These are phyloP conservation scores for Hirtodrosophila confusa DNA, from an alignment of 2,888 invertebrate genomes.

Conservation along the genomic window DNA sequence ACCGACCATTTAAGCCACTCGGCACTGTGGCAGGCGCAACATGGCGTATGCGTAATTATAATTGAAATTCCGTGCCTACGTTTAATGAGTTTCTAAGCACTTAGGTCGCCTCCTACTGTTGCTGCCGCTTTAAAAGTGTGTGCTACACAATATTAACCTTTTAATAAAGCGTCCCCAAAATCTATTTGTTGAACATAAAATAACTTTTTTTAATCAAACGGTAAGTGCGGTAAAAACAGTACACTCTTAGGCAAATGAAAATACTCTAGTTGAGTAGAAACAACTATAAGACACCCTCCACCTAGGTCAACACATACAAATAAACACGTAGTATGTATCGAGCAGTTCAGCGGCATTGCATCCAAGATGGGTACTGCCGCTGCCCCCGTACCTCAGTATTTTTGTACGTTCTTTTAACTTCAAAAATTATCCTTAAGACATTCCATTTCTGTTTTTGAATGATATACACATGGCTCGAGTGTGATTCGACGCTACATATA, in stretches of 20 bases:
- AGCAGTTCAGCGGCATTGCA: too few relatives aligned
- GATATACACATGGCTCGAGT: too few relatives aligned
- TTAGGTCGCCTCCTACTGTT: conserved; percentile 19
- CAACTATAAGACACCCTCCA: too few relatives aligned
- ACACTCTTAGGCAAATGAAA: neutral
- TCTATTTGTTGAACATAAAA: conserved; percentile 52
- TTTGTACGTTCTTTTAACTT: too few relatives aligned
- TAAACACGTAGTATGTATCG: too few relatives aligned
- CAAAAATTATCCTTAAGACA: too few relatives aligned
- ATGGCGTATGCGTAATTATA: conserved; percentile 69
- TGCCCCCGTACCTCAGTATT: too few relatives aligned
- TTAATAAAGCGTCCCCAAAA: conserved; percentile 37
- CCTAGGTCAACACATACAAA: too few relatives aligned
- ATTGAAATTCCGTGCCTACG: conserved; percentile 61
- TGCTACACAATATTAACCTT: conserved; percentile 51
- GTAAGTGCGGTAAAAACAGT: neutral
- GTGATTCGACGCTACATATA: too few relatives aligned
- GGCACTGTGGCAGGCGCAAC: conserved; percentile 47
- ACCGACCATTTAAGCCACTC: conserved; percentile 52
- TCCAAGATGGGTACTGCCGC: too few relatives aligned
- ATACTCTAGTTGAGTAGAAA: neutral
- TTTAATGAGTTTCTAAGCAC: conserved; percentile 64
- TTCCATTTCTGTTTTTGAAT: too few relatives aligned
- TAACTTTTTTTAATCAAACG: conserved; percentile 30
- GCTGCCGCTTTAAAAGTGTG: conserved; percentile 25